Base-by-base conservation (phyloP, 2,888 invertebrate genomes). In the Melanotus villosus region DNA sequence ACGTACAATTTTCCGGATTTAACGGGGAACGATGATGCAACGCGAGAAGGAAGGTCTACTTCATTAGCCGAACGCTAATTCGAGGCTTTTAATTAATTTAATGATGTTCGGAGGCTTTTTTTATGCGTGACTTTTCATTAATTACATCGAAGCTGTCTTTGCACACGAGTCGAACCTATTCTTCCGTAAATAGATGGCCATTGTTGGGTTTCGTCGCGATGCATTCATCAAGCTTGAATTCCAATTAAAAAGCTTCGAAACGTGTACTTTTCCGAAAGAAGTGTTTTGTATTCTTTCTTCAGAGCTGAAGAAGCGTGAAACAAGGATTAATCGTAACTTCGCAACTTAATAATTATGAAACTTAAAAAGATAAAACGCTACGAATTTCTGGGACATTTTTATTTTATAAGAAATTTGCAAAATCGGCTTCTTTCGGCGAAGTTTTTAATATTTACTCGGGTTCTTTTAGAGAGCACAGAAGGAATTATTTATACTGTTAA, bases 51-150 rank as follows among this genome's bases (percentile, higher is more conserved):
- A 50, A 50, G 50, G 45, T 45, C 45, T 50, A 50, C 50, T 26
- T 50, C 30, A 50, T 50, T 50, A 50, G 50, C 50, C 9, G 26
- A 50, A 50, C 50, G 50, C 50, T 50, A 50, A 50, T 50, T 50
- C 21, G 50, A 30, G n/a, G 50, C 47, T 50, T 50, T 50, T 32
- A 50, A 50, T 50, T 50, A 50, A 50, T 50, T 50, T 50, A 50
- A 50, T 21, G 30, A 50, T 26, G 50, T 50, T 50, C 50, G 50
- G n/a, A 23, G 30, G 14, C 16, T 14, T 50, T 50, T 47, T 50
- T 50, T 50, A 50, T 50, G 30, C 50, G 50, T 50, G 50, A 50
- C 50, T 50, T 52, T 52, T 32, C 52, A 52, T 52, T 52, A 52
- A 52, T 52, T 52, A 52, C 34, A 52, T 12, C 34, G 34, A 45